These are phyloP conservation scores for Phortica magna DNA, from an alignment of 2,888 invertebrate genomes.

Conservation along the genomic window DNA sequence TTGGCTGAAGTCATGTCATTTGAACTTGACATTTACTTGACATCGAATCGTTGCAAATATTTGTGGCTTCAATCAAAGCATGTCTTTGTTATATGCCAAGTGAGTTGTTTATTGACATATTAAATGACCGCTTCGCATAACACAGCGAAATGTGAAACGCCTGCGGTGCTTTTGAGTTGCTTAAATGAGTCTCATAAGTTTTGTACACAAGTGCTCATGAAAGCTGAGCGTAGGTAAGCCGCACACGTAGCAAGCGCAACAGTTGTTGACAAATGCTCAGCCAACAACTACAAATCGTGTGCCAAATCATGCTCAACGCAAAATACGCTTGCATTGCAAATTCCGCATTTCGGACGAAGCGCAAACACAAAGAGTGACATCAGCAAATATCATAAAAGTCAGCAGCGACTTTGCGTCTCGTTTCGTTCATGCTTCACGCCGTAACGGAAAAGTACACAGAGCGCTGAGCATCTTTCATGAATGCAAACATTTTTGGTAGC, in stretches of 20 bases:
- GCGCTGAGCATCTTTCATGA: neutral
- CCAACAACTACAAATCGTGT: neutral
- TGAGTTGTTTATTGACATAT: too few species aligned
- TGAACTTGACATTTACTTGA: too few species aligned
- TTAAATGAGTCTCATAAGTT: too few species aligned
- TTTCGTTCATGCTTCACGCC: neutral
- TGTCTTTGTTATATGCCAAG: too few species aligned
- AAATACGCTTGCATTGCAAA: neutral
- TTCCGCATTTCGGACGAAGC: neutral
- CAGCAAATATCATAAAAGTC: slow-evolving; percentile 14
- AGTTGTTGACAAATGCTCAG: neutral
- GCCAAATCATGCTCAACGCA: neutral
- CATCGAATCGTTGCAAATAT: too few species aligned
- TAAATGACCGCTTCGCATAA: too few species aligned
- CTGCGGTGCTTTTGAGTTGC: too few species aligned
- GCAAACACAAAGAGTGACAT: neutral
- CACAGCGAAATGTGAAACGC: too few species aligned
- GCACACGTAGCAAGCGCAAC: neutral
- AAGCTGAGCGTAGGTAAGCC: neutral
- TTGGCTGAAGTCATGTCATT: too few species aligned
- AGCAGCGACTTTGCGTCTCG: neutral
- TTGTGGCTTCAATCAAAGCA: too few species aligned
- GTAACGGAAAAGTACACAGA: too few species aligned
- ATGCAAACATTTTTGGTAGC: neutral
- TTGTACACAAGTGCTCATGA: neutral